Percentiles rank a stretch among this genome's conserved stretches.
Evolutionary conservation across 2,888 invertebrate genomes (phyloP).

Genomic region (Linyphia triangularis): DNA sequence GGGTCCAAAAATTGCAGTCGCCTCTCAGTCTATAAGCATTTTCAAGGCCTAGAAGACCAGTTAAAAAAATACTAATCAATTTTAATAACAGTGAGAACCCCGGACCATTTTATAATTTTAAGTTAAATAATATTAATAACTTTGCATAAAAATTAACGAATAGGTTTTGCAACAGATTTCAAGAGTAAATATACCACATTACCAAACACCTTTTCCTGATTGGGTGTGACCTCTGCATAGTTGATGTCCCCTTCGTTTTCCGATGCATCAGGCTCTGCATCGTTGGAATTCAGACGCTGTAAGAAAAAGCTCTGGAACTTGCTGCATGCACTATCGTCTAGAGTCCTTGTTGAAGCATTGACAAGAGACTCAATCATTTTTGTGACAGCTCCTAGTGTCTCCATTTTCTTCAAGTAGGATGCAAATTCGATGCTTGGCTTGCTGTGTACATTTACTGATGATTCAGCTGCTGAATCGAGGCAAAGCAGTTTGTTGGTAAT

Average conservation of each 20-base stretch:
- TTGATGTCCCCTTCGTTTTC: slow-evolving; percentile 62
- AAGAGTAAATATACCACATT: no score
- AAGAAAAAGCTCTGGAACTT: slow-evolving; percentile 63
- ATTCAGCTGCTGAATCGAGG: neutral
- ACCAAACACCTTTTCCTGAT: neutral
- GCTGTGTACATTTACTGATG: neutral
- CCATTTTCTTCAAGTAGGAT: slow-evolving; percentile 38
- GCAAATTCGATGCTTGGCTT: neutral
- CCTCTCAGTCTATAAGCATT: no score
- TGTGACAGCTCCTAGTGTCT: slow-evolving; percentile 25
- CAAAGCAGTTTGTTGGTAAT: neutral
- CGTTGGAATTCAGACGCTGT: slow-evolving; percentile 38
- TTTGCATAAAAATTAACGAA: no score
- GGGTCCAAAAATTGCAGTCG: no score
- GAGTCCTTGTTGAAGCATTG: neutral
- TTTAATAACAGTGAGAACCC: no score
- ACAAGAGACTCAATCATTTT: slow-evolving; percentile 54
- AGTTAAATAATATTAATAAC: no score
- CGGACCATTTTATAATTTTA: no score
- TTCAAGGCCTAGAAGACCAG: no score
- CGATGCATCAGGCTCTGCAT: slow-evolving; percentile 22
- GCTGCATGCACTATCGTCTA: slow-evolving; percentile 30
- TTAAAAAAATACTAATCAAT: no score
- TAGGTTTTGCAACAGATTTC: no score
- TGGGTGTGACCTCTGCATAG: slow-evolving; percentile 58